phyloP scores from a whole-genome alignment of 2,888 invertebrate species.

The Phortica magna region DNA sequence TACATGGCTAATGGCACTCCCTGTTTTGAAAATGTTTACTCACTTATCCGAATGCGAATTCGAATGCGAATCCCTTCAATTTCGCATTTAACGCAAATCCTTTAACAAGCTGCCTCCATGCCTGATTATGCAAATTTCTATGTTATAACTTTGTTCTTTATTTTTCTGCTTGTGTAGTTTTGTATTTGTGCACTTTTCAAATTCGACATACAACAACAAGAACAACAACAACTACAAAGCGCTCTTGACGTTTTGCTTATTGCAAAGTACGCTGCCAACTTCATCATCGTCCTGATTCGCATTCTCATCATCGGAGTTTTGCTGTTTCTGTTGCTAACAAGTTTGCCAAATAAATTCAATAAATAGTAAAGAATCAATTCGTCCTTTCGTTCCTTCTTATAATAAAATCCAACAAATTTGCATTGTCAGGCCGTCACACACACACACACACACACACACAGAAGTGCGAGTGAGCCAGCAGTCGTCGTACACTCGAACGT shows the following conservation, averaged over 20 bases:
- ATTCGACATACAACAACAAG: neutral
- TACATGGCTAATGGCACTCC: neutral
- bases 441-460: too few relatives aligned
- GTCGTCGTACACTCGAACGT: neutral
- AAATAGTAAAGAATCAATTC: constrained; percentile 38
- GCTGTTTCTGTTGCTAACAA: constrained; percentile 45
- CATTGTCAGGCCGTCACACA: constrained; percentile 44
- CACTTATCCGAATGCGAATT: constrained; percentile 49
- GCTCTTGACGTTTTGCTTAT: constrained; percentile 31
- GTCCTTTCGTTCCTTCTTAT: neutral
- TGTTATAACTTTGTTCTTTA: neutral
- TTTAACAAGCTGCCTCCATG: constrained; percentile 44
- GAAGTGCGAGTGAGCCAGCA: neutral
- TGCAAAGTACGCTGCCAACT: constrained; percentile 4
- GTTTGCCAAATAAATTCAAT: constrained; percentile 43
- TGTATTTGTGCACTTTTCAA: constrained; percentile 11
- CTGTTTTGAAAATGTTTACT: too few relatives aligned
- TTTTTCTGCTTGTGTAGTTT: neutral
- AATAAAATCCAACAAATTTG: constrained; percentile 49
- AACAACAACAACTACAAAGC: constrained; percentile 17
- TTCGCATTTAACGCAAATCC: constrained; percentile 34
- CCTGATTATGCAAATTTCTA: constrained; percentile 64
- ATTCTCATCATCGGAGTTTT: neutral
- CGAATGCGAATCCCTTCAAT: constrained; percentile 54
- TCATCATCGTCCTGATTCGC: neutral